Evolutionary conservation across 2,888 invertebrate species (phyloP).

Genomic region (Brenthis hecate): DNA sequence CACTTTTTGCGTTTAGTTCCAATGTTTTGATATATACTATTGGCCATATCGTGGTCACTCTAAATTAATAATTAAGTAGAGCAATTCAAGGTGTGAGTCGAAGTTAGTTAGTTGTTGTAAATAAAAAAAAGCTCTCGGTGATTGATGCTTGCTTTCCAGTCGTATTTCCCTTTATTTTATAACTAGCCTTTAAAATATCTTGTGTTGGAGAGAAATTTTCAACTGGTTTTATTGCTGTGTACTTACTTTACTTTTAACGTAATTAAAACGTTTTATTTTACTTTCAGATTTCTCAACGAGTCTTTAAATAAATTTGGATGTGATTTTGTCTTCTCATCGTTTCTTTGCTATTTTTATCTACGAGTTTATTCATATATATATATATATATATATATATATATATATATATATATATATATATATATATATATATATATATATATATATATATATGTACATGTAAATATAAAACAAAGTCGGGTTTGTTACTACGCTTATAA

Average conservation of each 20-base stretch:
- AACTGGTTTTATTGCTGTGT: slow-evolving; percentile 13
- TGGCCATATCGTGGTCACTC: too few species aligned
- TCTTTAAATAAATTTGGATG: slow-evolving; percentile 16
- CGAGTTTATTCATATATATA: too few species aligned
- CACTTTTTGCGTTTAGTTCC: too few species aligned
- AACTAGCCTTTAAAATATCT: slow-evolving; percentile 24
- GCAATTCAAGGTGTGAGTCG: neutral
- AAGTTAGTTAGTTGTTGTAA: slow-evolving; percentile 9
- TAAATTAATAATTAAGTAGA: neutral
- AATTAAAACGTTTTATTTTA: slow-evolving; percentile 31
- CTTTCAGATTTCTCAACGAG: slow-evolving; percentile 23
- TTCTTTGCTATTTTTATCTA: neutral
- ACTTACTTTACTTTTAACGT: slow-evolving; percentile 28
- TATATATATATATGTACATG: too few species aligned
- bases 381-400: too few species aligned
- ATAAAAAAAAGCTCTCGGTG: slow-evolving; percentile 23
- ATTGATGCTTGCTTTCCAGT: slow-evolving; percentile 28
- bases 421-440: too few species aligned
- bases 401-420: too few species aligned
- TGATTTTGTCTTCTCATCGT: neutral
- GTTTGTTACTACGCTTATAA: too few species aligned
- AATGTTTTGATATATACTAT: too few species aligned
- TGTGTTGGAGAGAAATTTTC: slow-evolving; percentile 21
- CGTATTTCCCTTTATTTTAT: slow-evolving; percentile 35
- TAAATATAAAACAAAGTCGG: too few species aligned